Percentiles rank a stretch among this genome's conserved stretches.
Evolutionary conservation across 2,113 vertebrate genomes (phyloP).

Genomic region (Hylia prasina): DNA sequence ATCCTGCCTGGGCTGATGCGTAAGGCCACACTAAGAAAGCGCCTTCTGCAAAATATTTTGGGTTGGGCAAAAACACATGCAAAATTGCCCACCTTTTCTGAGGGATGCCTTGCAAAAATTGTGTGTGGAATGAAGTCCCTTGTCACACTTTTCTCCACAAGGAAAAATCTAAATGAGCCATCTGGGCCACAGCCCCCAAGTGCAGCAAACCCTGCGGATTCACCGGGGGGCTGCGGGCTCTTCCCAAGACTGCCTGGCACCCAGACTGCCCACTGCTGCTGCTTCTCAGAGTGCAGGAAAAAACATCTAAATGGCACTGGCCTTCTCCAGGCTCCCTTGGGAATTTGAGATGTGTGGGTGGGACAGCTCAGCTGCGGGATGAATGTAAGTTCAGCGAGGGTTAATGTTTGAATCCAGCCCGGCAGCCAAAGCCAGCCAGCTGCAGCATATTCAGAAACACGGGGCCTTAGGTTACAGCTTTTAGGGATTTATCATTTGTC

Average conservation of each 20-base stretch:
- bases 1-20: not conserved
- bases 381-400: not conserved
- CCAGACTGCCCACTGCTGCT: not conserved
- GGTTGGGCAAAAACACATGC: not conserved
- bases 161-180: not conserved
- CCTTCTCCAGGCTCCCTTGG: not conserved
- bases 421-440: not conserved
- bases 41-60: not conserved
- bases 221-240: accelerated
- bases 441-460: not conserved
- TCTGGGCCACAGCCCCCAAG: not conserved
- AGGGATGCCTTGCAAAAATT: not conserved
- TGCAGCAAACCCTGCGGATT: not conserved
- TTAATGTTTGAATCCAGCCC: not conserved
- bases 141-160: not conserved
- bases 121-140: not conserved
- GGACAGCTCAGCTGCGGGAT: not conserved
- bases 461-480: not conserved
- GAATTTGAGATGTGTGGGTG: not conserved
- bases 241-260: not conserved
- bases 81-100: not conserved
- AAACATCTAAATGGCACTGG: not conserved
- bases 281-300: not conserved
- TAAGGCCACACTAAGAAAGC: not conserved
- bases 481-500: not conserved